phyloP scores from a whole-genome alignment of 64 coral and sea anemone species.

The Montipora foliosa region DNA sequence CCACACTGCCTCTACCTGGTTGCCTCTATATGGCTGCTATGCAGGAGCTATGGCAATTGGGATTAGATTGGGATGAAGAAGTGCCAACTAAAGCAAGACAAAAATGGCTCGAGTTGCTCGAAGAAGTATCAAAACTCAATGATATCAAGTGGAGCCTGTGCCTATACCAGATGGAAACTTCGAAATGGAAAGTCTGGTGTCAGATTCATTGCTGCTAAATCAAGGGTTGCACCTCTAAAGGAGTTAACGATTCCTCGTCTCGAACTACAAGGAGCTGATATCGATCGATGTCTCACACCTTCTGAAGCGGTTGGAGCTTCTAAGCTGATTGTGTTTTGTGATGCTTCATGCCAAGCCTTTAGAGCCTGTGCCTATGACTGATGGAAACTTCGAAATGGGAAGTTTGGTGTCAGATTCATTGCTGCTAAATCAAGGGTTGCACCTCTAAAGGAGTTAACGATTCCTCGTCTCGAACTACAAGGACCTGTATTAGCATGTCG shows the following conservation, averaged over 20 bases:
- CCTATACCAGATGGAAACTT: too few relatives aligned
- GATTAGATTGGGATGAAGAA: conserved; percentile 56
- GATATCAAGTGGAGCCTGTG: background rate
- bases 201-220: too few relatives aligned
- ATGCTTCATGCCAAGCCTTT: conserved; percentile 57
- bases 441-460: conserved; percentile 19
- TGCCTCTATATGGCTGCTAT: background rate
- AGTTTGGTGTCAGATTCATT: conserved; percentile 18
- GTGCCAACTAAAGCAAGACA: conserved; percentile 18
- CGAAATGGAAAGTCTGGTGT: too few relatives aligned
- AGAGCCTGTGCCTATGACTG: conserved; percentile 49
- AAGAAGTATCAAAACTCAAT: conserved; percentile 17
- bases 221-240: too few relatives aligned
- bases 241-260: too few relatives aligned
- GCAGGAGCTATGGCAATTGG: conserved; percentile 48
- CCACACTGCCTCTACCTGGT: too few relatives aligned
- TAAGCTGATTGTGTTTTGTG: conserved; percentile 34
- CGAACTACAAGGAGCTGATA: too few relatives aligned
- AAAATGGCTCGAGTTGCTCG: conserved; percentile 36
- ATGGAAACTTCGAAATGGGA: conserved; percentile 3
- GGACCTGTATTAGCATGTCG: conserved; percentile 25
- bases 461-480: conserved; percentile 46
- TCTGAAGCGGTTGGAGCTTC: conserved; percentile 14
- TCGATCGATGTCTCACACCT: conserved; percentile 51
- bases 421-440: conserved; percentile 38